phyloP scores from a whole-genome alignment of 2,113 vertebrate genomes.

The Chlamydotis undulata region DNA sequence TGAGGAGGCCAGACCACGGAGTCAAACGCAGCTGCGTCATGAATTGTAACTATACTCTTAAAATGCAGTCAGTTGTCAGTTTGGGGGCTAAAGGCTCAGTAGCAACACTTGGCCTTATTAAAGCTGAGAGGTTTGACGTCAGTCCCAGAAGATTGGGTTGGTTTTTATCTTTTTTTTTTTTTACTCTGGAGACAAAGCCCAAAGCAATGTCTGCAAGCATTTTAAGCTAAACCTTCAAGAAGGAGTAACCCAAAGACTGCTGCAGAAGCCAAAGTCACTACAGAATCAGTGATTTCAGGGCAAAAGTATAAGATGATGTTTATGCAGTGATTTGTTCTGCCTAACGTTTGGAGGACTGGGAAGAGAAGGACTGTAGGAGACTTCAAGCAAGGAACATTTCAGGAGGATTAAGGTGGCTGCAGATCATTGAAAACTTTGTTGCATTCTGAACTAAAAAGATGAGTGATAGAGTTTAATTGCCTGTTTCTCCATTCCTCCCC shows the following conservation, averaged over 20 bases:
- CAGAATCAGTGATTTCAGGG: neutral
- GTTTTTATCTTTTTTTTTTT: neutral
- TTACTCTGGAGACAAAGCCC: neutral
- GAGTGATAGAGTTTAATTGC: neutral
- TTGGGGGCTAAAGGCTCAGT: neutral
- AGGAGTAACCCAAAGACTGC: neutral
- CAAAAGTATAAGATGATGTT: neutral
- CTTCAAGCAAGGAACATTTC: neutral
- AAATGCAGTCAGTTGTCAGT: neutral
- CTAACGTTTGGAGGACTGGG: neutral
- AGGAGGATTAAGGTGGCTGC: neutral
- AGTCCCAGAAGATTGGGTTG: neutral
- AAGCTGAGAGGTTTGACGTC: neutral
- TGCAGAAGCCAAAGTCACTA: neutral
- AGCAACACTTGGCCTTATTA: neutral
- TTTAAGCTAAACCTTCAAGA: neutral
- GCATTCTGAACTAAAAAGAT: neutral
- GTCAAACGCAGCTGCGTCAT: neutral
- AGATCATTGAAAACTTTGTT: neutral
- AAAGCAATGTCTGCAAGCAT: neutral
- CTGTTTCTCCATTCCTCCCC: neutral
- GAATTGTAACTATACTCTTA: neutral
- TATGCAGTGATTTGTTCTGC: neutral
- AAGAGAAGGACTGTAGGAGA: neutral
- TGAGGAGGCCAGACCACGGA: neutral